These are phyloP conservation scores for Ailuropoda melanoleuca DNA, from an alignment of 2,113 vertebrate genomes.

Conservation along the genomic window DNA sequence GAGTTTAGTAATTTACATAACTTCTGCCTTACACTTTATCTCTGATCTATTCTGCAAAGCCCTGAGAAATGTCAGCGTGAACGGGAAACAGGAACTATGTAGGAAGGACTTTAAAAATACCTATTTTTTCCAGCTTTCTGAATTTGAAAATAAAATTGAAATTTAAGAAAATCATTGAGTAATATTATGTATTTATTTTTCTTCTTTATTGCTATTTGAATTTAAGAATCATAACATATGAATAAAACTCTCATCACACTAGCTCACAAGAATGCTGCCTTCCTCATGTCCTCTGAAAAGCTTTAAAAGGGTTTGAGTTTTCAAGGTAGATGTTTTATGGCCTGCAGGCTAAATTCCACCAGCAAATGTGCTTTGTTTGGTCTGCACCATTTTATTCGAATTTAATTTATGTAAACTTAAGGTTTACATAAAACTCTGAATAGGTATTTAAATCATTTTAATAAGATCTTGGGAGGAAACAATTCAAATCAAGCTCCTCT, in stretches of 20 bases:
- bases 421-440: not conserved
- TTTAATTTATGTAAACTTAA: not conserved
- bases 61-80: not conserved
- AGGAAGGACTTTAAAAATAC: not conserved
- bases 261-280: not conserved
- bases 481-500: not conserved
- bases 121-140: not conserved
- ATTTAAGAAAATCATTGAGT: not conserved
- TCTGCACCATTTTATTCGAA: not conserved
- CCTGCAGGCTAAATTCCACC: not conserved
- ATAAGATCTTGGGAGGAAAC: not conserved
- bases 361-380: not conserved
- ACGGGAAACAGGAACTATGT: not conserved
- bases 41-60: not conserved
- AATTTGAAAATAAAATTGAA: conserved; percentile 48
- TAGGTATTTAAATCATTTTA: not conserved
- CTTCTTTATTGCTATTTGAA: not conserved
- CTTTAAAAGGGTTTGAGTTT: not conserved
- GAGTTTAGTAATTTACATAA: conserved; percentile 13
- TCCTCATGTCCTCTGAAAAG: not conserved
- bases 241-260: not conserved
- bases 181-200: not conserved
- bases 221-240: not conserved
- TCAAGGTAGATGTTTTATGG: not conserved
- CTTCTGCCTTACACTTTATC: not conserved